Conservation (phyloP, 53 echinoderm and acorn worm species). For the Henricia sp. region DNA sequence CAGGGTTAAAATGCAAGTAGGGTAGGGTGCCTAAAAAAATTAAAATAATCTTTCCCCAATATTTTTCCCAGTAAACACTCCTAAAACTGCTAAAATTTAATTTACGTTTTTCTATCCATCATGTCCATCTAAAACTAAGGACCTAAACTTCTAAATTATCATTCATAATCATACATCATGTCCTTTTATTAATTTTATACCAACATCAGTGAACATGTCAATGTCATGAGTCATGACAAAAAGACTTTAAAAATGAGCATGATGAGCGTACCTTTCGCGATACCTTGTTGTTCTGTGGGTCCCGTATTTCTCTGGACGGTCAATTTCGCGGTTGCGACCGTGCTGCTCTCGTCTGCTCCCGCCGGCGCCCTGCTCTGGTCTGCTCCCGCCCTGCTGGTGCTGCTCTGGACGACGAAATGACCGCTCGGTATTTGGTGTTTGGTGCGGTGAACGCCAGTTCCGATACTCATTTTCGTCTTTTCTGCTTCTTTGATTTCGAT, state of each 20-base stretch:
- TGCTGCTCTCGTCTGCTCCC: not conserved
- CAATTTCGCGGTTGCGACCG: not conserved
- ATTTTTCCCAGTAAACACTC: no score
- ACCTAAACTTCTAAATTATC: no score
- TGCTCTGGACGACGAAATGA: no score
- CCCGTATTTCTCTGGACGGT: constrained; percentile 1
- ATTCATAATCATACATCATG: no score
- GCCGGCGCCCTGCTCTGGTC: not conserved
- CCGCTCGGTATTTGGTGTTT: constrained; percentile 15
- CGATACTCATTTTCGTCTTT: constrained; percentile 39
- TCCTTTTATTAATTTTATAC: no score
- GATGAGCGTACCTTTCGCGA: constrained; percentile 50
- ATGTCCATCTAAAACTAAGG: no score
- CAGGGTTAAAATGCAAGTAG: no score
- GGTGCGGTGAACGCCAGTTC: constrained; percentile 54
- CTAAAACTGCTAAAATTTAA: no score
- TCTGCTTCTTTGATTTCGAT: constrained; percentile 18
- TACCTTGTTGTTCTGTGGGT: constrained; percentile 52
- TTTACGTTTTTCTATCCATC: no score
- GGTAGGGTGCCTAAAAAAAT: no score
- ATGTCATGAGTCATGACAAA: not conserved
- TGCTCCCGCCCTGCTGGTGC: constrained; percentile 5
- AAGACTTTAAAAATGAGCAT: not conserved
- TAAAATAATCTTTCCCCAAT: no score
- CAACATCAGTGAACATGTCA: no score